These are phyloP conservation scores for Tupaia chinensis DNA, from an alignment of 2,113 vertebrate genomes.

Conservation along the genomic window DNA sequence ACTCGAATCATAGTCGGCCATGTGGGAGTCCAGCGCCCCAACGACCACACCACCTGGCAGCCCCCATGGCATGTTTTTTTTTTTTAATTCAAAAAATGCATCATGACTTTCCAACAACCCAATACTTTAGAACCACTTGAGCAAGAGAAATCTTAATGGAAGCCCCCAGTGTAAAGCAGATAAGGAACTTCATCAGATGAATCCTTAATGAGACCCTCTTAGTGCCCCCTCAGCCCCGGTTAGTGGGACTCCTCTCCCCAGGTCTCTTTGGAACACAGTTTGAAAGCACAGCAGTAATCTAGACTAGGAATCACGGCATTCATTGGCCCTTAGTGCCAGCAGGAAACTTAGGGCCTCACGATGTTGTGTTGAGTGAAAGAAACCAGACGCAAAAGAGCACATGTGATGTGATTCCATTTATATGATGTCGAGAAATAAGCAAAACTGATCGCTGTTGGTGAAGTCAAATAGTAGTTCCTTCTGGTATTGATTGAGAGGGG, in stretches of 20 bases:
- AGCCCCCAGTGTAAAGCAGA: not conserved
- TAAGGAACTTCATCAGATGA: not conserved
- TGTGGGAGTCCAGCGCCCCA: too few relatives aligned
- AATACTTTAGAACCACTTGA: not conserved
- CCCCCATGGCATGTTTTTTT: too few relatives aligned
- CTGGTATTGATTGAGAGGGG: not conserved
- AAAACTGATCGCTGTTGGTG: not conserved
- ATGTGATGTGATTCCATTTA: not conserved
- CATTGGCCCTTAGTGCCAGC: not conserved
- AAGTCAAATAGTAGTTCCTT: not conserved
- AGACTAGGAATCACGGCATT: not conserved
- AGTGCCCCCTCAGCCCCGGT: not conserved
- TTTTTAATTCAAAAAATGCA: too few relatives aligned
- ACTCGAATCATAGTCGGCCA: too few relatives aligned
- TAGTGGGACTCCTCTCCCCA: fast-evolving
- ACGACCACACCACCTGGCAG: too few relatives aligned
- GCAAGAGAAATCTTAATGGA: not conserved
- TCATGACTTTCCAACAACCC: too few relatives aligned
- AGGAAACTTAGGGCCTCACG: not conserved
- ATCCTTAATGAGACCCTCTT: too few relatives aligned
- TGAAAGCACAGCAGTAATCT: not conserved
- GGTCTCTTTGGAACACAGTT: not conserved
- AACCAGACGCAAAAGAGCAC: not conserved
- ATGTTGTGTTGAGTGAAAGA: conserved; percentile 28
- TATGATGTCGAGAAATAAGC: not conserved